Evolutionary conservation across 2,113 vertebrate species (phyloP).

Genomic region (Silurus meridionalis): DNA sequence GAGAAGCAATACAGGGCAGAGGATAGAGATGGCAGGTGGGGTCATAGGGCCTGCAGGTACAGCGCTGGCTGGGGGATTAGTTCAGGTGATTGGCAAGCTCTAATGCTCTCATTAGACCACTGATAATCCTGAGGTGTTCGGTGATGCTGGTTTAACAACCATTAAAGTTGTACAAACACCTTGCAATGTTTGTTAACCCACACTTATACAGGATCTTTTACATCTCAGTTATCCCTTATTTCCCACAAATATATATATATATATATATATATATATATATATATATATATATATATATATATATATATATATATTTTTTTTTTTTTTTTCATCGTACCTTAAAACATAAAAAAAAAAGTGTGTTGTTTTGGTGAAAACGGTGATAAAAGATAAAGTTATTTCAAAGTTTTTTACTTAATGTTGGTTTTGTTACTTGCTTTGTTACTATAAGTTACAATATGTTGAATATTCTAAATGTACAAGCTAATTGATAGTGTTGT

Average conservation of each 20-base stretch:
- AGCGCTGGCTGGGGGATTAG: slow-evolving; percentile 34
- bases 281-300: too few relatives aligned
- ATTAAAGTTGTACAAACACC: not conserved
- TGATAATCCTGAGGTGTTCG: slow-evolving; percentile 25
- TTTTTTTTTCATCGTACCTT: not conserved
- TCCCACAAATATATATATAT: too few relatives aligned
- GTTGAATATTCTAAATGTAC: not conserved
- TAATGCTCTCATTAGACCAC: slow-evolving; percentile 67
- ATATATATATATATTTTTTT: too few relatives aligned
- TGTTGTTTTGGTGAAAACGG: not conserved
- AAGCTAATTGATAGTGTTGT: not conserved
- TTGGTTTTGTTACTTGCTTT: too few relatives aligned
- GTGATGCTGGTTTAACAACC: slow-evolving; percentile 15
- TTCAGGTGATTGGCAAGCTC: slow-evolving; percentile 52
- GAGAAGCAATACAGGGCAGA: slow-evolving; percentile 21
- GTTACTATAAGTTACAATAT: too few relatives aligned
- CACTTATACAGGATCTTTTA: not conserved
- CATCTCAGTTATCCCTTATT: not conserved
- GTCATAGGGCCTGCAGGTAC: slow-evolving; percentile 38
- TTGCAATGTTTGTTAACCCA: not conserved
- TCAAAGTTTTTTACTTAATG: not conserved
- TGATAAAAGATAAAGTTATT: not conserved
- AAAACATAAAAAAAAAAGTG: not conserved
- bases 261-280: too few relatives aligned
- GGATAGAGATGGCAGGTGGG: not conserved